These are phyloP conservation scores for Pocillopora damicornis DNA, from an alignment of 64 coral and sea anemone genomes.

Conservation along the genomic window DNA sequence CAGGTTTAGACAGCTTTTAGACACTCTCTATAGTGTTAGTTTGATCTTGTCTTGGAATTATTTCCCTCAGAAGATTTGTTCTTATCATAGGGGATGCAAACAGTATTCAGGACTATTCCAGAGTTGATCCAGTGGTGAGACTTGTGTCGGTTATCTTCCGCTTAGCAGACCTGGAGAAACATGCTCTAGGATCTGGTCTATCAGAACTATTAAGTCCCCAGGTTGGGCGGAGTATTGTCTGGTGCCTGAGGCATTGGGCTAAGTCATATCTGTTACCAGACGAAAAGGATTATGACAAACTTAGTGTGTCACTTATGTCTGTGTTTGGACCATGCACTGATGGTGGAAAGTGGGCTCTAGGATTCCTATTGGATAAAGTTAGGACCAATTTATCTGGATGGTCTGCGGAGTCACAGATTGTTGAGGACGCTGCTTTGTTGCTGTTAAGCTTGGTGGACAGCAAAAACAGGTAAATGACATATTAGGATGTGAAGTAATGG, in stretches of 20 bases:
- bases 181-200: constrained; percentile 60
- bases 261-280: constrained; percentile 85
- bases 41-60: not conserved
- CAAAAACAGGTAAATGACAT: constrained; percentile 62
- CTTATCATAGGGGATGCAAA: not conserved
- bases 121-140: constrained; percentile 71
- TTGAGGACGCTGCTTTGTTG: constrained; percentile 76
- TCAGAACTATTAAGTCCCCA: constrained; percentile 82
- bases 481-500: not conserved
- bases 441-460: constrained; percentile 79
- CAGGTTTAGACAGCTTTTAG: no score
- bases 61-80: not conserved
- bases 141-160: constrained; percentile 63
- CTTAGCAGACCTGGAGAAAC: constrained; percentile 75
- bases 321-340: constrained; percentile 76
- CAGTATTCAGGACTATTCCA: constrained; percentile 27
- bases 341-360: constrained; percentile 72
- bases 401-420: constrained; percentile 76
- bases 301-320: constrained; percentile 60
- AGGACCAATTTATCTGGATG: constrained; percentile 74
- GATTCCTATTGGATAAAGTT: constrained; percentile 85
- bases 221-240: constrained; percentile 87
- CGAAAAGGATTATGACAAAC: constrained; percentile 80
- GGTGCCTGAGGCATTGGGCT: constrained; percentile 82
- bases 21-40: no score